Conservation (phyloP, 2,888 invertebrate species). For the Cosmopolites sordidus region DNA sequence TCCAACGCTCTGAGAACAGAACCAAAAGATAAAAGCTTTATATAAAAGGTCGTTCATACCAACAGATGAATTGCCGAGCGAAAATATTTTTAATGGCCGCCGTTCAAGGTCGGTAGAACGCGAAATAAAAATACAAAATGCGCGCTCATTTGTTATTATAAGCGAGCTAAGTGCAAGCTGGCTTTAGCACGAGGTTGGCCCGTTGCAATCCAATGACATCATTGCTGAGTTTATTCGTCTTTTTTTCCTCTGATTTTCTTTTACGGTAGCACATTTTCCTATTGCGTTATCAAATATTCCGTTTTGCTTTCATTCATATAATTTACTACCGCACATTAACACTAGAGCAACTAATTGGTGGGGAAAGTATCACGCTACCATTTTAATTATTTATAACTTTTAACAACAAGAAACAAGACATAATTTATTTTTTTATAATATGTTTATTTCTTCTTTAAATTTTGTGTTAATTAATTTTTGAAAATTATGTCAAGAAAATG, state of each 20-base stretch:
- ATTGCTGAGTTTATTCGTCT: constrained; percentile 1
- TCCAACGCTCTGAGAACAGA: background rate
- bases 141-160: constrained; percentile 25
- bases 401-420: too few species aligned
- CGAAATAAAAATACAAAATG: constrained; percentile 26
- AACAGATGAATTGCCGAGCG: constrained; percentile 26
- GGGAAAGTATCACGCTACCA: too few species aligned
- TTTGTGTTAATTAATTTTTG: too few species aligned
- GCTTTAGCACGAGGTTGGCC: constrained; percentile 4
- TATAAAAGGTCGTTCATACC: constrained; percentile 28
- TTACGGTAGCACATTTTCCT: background rate
- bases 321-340: too few species aligned
- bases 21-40: constrained; percentile 24
- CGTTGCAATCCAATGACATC: constrained; percentile 12
- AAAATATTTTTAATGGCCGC: constrained; percentile 29
- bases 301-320: too few species aligned
- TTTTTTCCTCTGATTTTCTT: background rate
- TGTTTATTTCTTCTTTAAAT: too few species aligned
- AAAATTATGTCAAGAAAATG: too few species aligned
- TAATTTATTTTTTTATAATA: too few species aligned
- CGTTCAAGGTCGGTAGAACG: constrained; percentile 26
- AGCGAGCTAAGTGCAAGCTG: constrained; percentile 17
- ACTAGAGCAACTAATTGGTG: too few species aligned
- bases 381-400: too few species aligned
- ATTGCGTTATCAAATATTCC: background rate